Evolutionary conservation across 2,888 invertebrate species (phyloP), one percentile per base, ranked within the genome.

Genomic region (Monopis laevigella): DNA sequence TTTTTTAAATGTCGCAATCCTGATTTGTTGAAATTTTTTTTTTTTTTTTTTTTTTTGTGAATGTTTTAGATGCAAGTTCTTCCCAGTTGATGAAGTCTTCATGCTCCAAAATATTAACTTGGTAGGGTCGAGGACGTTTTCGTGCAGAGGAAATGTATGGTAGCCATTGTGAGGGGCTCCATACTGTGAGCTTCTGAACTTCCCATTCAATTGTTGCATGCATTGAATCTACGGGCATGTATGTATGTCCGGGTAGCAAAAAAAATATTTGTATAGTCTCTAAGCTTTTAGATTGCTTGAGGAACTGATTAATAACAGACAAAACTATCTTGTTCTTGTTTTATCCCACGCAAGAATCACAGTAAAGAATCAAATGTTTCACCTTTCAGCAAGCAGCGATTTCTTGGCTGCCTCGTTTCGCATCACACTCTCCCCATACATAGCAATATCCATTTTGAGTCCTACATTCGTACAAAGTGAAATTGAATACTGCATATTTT

Each of bases 201-300:
- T 42, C 43, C 26, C 48, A 40, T 38, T 55, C 52, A 13, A 54
- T 54, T 11, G 48, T 44, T 32, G 51, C 47, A 41, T 51, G 50
- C 43, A 51, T 45, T 12, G 39, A 44, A 42, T 55, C 55, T 2
- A 56, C 55, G 6, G 56, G 54, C 58, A 58, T 58, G 30, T 54
- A 52, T 17, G 54, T 54, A 21, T 59, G 58, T 6, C 58, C 57
- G 1, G 54, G 47, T n/a, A 59, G 41, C 14, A 60, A 43, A 39
- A 47, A 58, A 38, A 54, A 56, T 3, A 61, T 47, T 45, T 50
- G 51, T 18, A 57, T 51, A 12, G 36, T 39, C 34, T 46, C 28
- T 16, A 56, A 17, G 42, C 46, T 48, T 29, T 38, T 43, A 12
- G 49, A 49, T 27, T 34, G 36, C 36, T 46, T 27, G 14, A 57